Base-by-base conservation (phyloP, 2,888 invertebrate species). In the Apamea crenata region DNA sequence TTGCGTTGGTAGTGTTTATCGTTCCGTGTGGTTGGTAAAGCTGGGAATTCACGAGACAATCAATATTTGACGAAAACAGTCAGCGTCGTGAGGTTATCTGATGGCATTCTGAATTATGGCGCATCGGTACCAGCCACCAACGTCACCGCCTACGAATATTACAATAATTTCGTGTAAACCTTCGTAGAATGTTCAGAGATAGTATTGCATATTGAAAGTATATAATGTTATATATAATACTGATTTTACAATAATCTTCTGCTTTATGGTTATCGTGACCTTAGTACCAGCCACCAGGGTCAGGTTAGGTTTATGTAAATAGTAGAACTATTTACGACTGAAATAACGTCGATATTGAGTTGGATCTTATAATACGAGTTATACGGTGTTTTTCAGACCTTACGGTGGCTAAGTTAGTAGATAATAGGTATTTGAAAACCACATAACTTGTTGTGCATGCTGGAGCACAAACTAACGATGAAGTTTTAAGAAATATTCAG, bases 41-140 rank as follows among this genome's bases (percentile, higher is more conserved):
- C 81, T 84, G 82, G 78, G 84, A 86, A 83, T 90, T 87, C 89
- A 89, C 87, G 89, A 91, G 89, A 91, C 89, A 93, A 94, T 94
- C 94, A 91, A 94, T 94, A 93, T 91, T 91, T 89, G 91, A 92
- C 90, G 91, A 93, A 94, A 93, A 90, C 90, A 91, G 91, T 93
- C 92, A 89, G 90, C 91, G 90, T 82, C 87, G 88, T 88, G 86
- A 90, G 85, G 90, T 94, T 94, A 94, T 94, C 94, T 90, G 94
- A 95, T 94, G 94, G 93, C 92, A 93, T 93, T 93, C 93, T 94
- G 91, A 94, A 92, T 93, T 92, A 93, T 92, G 91, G 91, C 91
- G 91, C 90, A 91, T 91, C 91, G 93, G 96, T 96, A 89, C 94
- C 95, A 94, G 93, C 90, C 94, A 88, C 93, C 93, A 94, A 90